Evolutionary conservation across 2,797 vertebrate species (phyloP).

Genomic region (Acanthornis magna): DNA sequence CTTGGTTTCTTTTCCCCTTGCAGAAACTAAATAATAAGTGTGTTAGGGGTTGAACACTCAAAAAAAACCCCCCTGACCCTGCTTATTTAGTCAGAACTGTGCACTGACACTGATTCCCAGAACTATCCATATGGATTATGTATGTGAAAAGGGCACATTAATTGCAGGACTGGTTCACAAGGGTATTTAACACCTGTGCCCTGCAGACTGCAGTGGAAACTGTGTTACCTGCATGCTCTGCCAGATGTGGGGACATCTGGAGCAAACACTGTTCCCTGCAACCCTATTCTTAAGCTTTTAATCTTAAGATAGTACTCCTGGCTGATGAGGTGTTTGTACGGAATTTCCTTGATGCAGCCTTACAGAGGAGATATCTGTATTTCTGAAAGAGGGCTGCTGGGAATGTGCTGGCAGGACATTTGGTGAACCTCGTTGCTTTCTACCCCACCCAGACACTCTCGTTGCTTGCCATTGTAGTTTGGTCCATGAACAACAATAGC

Average conservation of each 20-base stretch:
- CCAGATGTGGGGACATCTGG: not conserved
- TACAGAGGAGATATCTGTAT: not conserved
- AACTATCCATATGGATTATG: not conserved
- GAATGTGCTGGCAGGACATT: not conserved
- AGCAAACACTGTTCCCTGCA: not conserved
- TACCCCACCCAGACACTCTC: not conserved
- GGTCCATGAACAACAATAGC: not conserved
- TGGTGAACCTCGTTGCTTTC: not conserved
- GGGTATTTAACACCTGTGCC: not conserved
- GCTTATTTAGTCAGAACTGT: not conserved
- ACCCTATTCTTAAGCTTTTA: not conserved
- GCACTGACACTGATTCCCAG: not conserved
- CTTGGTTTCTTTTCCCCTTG: not conserved
- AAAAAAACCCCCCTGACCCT: rapidly evolving
- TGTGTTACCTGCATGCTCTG: rapidly evolving
- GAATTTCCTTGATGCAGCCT: not conserved
- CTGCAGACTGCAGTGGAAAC: not conserved
- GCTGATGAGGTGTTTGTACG: not conserved
- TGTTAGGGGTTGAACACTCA: not conserved
- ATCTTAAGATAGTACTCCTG: not conserved
- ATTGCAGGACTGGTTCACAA: not conserved
- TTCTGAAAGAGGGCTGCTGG: not conserved
- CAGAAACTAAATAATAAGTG: not conserved
- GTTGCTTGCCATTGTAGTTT: not conserved
- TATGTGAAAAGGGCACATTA: not conserved